Base-by-base conservation (phyloP, 2,113 vertebrate genomes). In the Dicentrarchus labrax region DNA sequence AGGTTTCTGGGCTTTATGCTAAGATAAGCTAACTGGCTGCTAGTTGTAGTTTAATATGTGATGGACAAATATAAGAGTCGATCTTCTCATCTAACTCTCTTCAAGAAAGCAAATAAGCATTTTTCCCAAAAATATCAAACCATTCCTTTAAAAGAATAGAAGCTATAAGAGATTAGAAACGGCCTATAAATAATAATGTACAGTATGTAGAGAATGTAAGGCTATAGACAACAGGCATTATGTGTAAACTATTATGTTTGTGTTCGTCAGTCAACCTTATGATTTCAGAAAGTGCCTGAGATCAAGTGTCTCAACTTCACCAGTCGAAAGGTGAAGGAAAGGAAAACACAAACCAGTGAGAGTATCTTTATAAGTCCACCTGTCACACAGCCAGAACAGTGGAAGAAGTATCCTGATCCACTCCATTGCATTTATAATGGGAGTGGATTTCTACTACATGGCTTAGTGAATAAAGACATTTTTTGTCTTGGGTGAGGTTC, bases 241-340 rank as follows among this genome's bases (percentile, higher is more conserved):
- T 39, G 8, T 88, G 76, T 64, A 51, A 59, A 76, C 70, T 43
- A 39, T 70, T 51, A 48, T 65, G 12, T 82, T 70, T 70, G 22
- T 84, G 65, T 72, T 70, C 21, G 47, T 82, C 62, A 62, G 72
- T 81, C 36, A 53, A 87, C 72, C 80, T 88, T 72, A 72, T 92
- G 84, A 92, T 83, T 91, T 92, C 86, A 92, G 88, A 91, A 95
- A 95, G 95, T 95, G 94, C 94, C 93, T 95, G 92, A 92, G 86
- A 91, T 85, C 82, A 70, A 69, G 76, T 72, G 86, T 91, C 84
- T 91, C 88, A 60, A 83, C 75, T 76, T 84, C 80, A 82, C 60
- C 66, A 54, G 17, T 75, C 12, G 53, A 76, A 69, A 85, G 57
- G 60, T 45, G 24, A 85, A 41, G 50, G 36, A 47, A 57, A 70